Evolutionary conservation across 1,140 invertebrate genomes (phyloP), one percentile per base, ranked within the genome.

Genomic region (Venturia canescens): DNA sequence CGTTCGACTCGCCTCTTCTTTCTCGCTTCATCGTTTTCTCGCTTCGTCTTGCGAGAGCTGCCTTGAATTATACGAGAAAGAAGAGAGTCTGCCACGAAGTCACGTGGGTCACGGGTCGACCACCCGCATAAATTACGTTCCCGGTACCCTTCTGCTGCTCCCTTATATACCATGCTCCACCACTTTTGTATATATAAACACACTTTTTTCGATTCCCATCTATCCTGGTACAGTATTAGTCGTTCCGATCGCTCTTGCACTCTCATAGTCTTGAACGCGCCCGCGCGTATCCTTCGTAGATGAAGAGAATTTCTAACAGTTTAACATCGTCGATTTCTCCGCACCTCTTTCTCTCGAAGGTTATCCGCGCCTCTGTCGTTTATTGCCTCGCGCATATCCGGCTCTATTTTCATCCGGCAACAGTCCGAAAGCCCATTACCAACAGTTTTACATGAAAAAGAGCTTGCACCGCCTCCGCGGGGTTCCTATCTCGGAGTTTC

Each of bases 81-180:
- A 57, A 76, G 74, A 60, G 74, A 60, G 5, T 3, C 31, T 76
- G 74, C 74, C 74, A 76, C 74, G 74, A 63, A 76, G 74, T 76
- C 74, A 76, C 74, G 74, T 76, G 74, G 74, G 74, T 76, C 74
- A 76, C 74, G 74, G 74, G 74, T 76, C 74, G 74, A 76, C 74
- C 74, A 76, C 74, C 74, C 74, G 74, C 74, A 76, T 76, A 76
- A 76, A 76, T 76, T 76, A 76, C 53, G 3, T 76, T 63, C 57
- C 57, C 74, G 31, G 13, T 27, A 50, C 38, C 50, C 70, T 26
- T 50, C 70, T 66, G 11, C 7, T n/a, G n/a, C 6, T 27, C 70
- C 44, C 70, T 72, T 72, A 72, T 27, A 75, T 3, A 31, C 48
- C 50, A 72, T 66, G 29, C 27, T 9, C 57, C 6, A 3, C 16